Conservation (phyloP, 2,888 invertebrate species). For the Gibbula magus region DNA sequence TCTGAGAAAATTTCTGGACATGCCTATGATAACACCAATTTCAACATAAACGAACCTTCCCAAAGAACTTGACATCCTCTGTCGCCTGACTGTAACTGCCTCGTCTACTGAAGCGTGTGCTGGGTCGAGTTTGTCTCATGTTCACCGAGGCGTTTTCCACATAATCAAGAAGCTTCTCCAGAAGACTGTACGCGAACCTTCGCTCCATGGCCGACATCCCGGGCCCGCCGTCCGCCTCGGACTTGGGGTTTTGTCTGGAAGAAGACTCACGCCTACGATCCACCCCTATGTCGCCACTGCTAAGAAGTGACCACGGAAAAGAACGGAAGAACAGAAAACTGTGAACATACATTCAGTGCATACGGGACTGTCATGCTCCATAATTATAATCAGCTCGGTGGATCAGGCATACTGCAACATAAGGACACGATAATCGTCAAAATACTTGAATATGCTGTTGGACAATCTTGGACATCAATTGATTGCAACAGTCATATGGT, state of each 20-base stretch:
- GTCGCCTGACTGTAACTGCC: conserved; percentile 83
- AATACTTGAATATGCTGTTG: too few relatives aligned
- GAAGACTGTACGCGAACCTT: conserved; percentile 95
- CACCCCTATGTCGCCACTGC: conserved; percentile 48
- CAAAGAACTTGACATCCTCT: conserved; percentile 99
- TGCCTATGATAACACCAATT: too few relatives aligned
- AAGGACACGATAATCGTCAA: too few relatives aligned
- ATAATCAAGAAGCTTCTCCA: conserved; percentile 97
- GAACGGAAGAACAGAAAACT: conserved; percentile 30
- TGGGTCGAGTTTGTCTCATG: conserved; percentile 88
- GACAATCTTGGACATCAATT: too few relatives aligned
- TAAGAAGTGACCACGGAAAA: conserved; percentile 22
- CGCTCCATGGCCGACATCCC: conserved; percentile 86
- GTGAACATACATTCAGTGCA: conserved; percentile 21
- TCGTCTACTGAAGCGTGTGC: conserved; percentile 94
- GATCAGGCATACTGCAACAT: too few relatives aligned
- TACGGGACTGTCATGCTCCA: not conserved
- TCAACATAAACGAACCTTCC: conserved; percentile 82
- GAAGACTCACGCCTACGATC: conserved; percentile 52
- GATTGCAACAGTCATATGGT: too few relatives aligned
- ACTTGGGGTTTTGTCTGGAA: conserved; percentile 67
- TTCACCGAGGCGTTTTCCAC: conserved; percentile 96
- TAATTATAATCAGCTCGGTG: not conserved
- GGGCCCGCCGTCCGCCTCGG: conserved; percentile 68
- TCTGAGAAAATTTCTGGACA: too few relatives aligned